Evolutionary conservation across 1,140 invertebrate species (phyloP).

Genomic region (Eupristina koningsbergeri): DNA sequence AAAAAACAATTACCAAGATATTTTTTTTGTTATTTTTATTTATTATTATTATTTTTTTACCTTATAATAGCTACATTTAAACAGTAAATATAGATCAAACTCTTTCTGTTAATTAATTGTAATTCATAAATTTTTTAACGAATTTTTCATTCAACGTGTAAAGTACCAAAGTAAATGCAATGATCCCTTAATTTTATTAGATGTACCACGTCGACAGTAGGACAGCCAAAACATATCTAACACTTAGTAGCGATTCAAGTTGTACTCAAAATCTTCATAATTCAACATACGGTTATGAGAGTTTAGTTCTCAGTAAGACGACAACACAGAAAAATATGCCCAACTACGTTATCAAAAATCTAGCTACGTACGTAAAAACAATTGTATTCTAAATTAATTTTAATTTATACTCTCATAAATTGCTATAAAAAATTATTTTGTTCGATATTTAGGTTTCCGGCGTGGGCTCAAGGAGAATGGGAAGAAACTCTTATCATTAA

Average conservation of each 20-base stretch:
- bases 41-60: too few relatives aligned
- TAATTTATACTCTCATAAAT: background rate
- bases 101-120: too few relatives aligned
- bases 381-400: background rate
- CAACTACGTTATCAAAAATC: constrained; percentile 66
- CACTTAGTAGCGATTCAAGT: constrained; percentile 81
- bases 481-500: constrained; percentile 77
- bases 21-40: too few relatives aligned
- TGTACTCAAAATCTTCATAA: constrained; percentile 76
- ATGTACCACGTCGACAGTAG: constrained; percentile 75
- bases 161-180: too few relatives aligned
- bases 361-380: constrained; percentile 65
- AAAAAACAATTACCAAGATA: too few relatives aligned
- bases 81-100: too few relatives aligned
- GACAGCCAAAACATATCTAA: constrained; percentile 76
- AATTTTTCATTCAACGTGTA: too few relatives aligned
- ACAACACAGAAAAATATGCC: constrained; percentile 69
- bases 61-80: too few relatives aligned
- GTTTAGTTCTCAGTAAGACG: constrained; percentile 73
- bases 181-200: too few relatives aligned
- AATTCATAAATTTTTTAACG: too few relatives aligned
- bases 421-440: constrained; percentile 12
- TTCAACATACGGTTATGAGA: constrained; percentile 77
- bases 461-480: constrained; percentile 81
- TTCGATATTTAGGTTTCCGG: constrained; percentile 73